phyloP scores from a whole-genome alignment of 2,113 vertebrate genomes.

The Anarrhichthys ocellatus region DNA sequence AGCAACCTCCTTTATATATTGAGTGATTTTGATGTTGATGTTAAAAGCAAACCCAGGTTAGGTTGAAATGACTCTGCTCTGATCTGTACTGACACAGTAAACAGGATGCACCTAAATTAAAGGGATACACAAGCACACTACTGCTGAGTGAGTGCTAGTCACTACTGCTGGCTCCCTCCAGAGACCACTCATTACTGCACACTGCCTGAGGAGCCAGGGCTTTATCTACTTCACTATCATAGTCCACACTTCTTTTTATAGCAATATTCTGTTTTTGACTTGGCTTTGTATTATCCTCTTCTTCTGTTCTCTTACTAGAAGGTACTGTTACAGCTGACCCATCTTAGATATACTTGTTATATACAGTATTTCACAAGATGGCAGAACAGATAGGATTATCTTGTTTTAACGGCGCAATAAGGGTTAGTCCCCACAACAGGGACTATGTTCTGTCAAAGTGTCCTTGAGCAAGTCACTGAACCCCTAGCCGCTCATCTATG shows the following conservation, averaged over 20 bases:
- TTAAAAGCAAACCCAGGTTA: conserved; percentile 15
- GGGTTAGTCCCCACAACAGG: neutral
- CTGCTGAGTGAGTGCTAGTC: conserved; percentile 2
- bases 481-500: neutral
- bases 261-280: neutral
- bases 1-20: neutral
- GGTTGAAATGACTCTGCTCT: neutral
- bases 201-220: neutral
- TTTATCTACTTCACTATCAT: neutral
- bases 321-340: conserved; percentile 1
- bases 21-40: neutral
- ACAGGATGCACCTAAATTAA: conserved; percentile 49
- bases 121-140: conserved; percentile 14
- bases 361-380: conserved; percentile 35
- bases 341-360: neutral
- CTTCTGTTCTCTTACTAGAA: neutral
- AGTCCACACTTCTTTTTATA: neutral
- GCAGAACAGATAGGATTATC: conserved; percentile 12
- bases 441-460: conserved; percentile 23
- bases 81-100: conserved; percentile 35
- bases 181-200: conserved; percentile 19
- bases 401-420: neutral
- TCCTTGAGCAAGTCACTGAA: conserved; percentile 57
- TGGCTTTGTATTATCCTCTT: neutral
- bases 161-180: conserved; percentile 8